These are phyloP conservation scores for Rhabdomys dilectus DNA, from an alignment of 2,113 vertebrate species.

Conservation along the genomic window DNA sequence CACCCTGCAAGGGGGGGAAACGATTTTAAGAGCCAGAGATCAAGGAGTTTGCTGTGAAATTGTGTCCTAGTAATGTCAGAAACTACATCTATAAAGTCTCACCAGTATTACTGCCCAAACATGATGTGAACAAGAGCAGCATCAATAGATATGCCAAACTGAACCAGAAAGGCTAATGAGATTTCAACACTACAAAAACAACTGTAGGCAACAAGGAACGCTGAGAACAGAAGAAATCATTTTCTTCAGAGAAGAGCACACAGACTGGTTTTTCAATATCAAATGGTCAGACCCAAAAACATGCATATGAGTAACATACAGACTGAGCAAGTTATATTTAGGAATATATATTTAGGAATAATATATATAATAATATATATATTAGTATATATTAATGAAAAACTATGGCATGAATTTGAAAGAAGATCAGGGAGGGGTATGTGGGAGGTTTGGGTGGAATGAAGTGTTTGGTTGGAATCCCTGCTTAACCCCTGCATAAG, in stretches of 20 bases:
- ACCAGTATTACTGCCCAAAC: background rate
- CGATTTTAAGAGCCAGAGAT: background rate
- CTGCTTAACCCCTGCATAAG: too few species aligned
- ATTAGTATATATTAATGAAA: background rate
- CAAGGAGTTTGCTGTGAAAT: background rate
- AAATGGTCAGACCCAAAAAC: background rate
- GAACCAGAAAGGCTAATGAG: background rate
- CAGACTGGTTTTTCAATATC: background rate
- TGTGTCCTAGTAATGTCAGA: background rate
- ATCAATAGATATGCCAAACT: background rate
- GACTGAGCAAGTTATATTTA: background rate
- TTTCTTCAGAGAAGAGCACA: background rate
- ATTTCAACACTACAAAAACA: background rate
- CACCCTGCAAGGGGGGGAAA: background rate
- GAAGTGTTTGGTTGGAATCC: background rate
- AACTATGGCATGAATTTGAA: background rate
- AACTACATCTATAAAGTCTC: background rate
- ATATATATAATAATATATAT: background rate
- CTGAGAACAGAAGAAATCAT: background rate
- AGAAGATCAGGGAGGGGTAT: too few species aligned
- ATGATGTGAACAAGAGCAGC: too few species aligned
- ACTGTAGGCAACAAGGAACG: background rate
- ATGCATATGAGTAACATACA: background rate
- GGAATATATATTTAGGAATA: too few species aligned
- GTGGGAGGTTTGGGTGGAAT: background rate